Base-by-base conservation (phyloP, 2,113 vertebrate species). In the Rhabdornis inornatus region DNA sequence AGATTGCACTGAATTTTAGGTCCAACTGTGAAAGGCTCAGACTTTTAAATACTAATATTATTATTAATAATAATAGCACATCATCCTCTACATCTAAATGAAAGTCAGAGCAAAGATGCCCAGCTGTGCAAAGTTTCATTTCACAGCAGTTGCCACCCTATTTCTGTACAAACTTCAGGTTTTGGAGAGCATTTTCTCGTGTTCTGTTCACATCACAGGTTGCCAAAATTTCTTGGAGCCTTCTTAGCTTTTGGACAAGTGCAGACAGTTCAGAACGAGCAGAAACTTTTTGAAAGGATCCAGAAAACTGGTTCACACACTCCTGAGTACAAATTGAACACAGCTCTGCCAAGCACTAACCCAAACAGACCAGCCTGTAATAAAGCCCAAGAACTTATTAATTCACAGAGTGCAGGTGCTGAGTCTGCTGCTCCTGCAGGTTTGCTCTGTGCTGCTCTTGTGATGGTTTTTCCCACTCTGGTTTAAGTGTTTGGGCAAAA, bases 401-500 rank as follows among this genome's bases (percentile, higher is more conserved):
- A 94, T 92, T 92, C 65, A 13, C 49, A 50, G 79, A 63, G 66
- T 20, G 56, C 76, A 94, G 92, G 90, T 96, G 90, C 79, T 88
- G 52, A 61, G 66, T 3, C 63, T 83, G 44, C 50, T 85, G 21
- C 85, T 83, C 49, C 82, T 89, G 79, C 64, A 80, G 60, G 13
- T 93, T 60, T 52, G 71, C 5, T 33, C 70, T 77, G 65, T 42
- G 71, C 70, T 85, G 70, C 50, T 61, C 66, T 44, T 8, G 22
- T 7, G 30, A 65, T 40, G 86, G 45, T 16, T 96, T 95, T 94
- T 52, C 61, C 85, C 88, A 64, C 60, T 89, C 76, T 81, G 28
- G 1, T 83, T 78, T 59, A 44, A 63, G n/a, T 6, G 22, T 18
- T 44, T 64, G 56, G 37, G 40, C 30, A n/a, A 86, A 90, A 66